phyloP scores from a whole-genome alignment of 2,113 vertebrate genomes.

The Glareola pratincola region DNA sequence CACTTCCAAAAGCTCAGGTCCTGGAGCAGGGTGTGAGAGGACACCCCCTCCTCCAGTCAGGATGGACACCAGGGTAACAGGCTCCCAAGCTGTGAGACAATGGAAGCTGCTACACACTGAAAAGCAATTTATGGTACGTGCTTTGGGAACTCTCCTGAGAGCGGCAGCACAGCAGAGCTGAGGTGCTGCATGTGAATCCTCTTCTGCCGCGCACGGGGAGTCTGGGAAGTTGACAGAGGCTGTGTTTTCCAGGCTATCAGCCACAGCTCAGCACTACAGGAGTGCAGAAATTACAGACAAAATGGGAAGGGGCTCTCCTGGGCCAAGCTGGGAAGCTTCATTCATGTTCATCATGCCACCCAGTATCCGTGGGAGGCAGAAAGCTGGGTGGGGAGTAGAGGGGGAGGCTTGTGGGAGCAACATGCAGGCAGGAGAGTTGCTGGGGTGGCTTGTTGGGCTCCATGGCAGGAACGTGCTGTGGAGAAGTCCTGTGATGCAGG shows the following conservation, averaged over 20 bases:
- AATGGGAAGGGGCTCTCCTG: neutral
- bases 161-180: neutral
- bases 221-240: neutral
- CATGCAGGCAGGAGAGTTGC: neutral
- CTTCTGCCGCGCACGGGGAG: accelerated
- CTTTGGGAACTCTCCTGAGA: neutral
- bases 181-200: neutral
- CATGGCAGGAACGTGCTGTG: neutral
- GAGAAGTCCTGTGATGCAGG: neutral
- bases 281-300: neutral
- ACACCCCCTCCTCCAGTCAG: neutral
- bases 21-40: neutral
- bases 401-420: neutral
- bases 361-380: neutral
- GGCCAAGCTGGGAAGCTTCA: neutral
- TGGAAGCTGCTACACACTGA: neutral
- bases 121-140: neutral
- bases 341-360: neutral
- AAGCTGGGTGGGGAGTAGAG: neutral
- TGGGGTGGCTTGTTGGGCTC: neutral
- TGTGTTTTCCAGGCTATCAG: neutral
- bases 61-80: neutral
- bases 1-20: neutral
- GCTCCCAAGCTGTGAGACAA: accelerated
- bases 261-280: neutral